Percentiles rank a stretch among this genome's conserved stretches.
Evolutionary conservation across 2,888 invertebrate genomes (phyloP).

Genomic region (Cantharis nigra): DNA sequence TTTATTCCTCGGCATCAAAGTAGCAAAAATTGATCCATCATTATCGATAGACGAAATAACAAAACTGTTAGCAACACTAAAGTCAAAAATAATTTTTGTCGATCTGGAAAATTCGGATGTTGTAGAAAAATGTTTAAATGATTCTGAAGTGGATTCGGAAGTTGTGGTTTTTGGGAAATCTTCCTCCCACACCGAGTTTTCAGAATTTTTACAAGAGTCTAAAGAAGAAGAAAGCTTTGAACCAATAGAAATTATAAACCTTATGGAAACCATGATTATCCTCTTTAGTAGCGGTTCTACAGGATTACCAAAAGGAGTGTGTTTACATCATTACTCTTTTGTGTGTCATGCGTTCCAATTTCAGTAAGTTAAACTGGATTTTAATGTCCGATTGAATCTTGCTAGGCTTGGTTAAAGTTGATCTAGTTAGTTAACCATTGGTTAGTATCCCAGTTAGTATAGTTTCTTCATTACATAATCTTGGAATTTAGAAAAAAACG

Average conservation of each 20-base stretch:
- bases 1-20: conserved; percentile 53
- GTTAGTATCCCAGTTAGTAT: no score
- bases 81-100: conserved; percentile 42
- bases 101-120: conserved; percentile 28
- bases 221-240: conserved; percentile 29
- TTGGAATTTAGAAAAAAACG: no score
- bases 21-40: conserved; percentile 42
- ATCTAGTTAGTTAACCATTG: no score
- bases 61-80: conserved; percentile 37
- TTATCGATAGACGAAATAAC: conserved; percentile 36
- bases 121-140: conserved; percentile 33
- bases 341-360: conserved; percentile 3
- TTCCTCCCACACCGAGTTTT: conserved; percentile 28
- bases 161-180: conserved; percentile 44
- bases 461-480: no score
- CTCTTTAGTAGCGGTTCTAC: conserved; percentile 42
- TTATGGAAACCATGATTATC: conserved; percentile 33
- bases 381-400: no score
- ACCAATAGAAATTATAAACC: conserved; percentile 22
- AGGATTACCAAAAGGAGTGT: conserved; percentile 39
- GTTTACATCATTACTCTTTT: conserved; percentile 32
- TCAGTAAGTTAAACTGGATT: not conserved
- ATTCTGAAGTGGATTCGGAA: conserved; percentile 36
- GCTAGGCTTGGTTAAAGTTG: no score
- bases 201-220: conserved; percentile 38